phyloP scores from a whole-genome alignment of 2,888 invertebrate genomes.

The Sussaba pulchella region DNA sequence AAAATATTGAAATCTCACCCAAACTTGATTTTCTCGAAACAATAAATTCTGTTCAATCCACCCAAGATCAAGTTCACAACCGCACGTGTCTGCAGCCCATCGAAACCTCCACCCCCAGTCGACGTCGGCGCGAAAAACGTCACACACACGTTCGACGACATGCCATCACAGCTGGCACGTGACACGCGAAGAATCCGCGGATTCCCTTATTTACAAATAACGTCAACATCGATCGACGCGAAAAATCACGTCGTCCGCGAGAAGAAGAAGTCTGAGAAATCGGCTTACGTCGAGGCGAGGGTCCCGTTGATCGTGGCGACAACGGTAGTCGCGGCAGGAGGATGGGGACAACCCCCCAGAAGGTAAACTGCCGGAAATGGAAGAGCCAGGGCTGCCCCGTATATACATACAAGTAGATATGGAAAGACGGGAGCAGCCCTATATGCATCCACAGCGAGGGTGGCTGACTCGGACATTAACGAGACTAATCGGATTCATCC shows the following conservation, averaged over 20 bases:
- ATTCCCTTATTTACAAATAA: neutral
- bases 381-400: slow-evolving; percentile 21
- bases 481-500: slow-evolving; percentile 83
- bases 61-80: too few species aligned
- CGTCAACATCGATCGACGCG: neutral
- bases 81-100: too few species aligned
- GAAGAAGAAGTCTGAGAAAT: slow-evolving; percentile 8
- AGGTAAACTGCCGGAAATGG: slow-evolving; percentile 59
- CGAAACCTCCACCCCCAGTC: too few species aligned
- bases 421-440: slow-evolving; percentile 33
- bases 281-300: slow-evolving; percentile 19
- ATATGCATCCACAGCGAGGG: slow-evolving; percentile 67
- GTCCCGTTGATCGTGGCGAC: slow-evolving; percentile 2
- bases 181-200: too few species aligned
- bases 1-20: too few species aligned
- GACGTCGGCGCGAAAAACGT: too few species aligned
- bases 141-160: neutral
- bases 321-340: too few species aligned
- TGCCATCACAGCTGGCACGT: too few species aligned
- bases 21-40: too few species aligned
- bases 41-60: too few species aligned
- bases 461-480: slow-evolving; percentile 81
- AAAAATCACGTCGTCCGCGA: slow-evolving; percentile 10
- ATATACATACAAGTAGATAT: slow-evolving; percentile 9
- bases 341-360: too few species aligned